A percentile compares a stretch with the other conserved stretches of the same genome.
These are phyloP conservation scores for Myripristis jacobus DNA, from an alignment of 2,797 vertebrate genomes.

Conservation along the genomic window DNA sequence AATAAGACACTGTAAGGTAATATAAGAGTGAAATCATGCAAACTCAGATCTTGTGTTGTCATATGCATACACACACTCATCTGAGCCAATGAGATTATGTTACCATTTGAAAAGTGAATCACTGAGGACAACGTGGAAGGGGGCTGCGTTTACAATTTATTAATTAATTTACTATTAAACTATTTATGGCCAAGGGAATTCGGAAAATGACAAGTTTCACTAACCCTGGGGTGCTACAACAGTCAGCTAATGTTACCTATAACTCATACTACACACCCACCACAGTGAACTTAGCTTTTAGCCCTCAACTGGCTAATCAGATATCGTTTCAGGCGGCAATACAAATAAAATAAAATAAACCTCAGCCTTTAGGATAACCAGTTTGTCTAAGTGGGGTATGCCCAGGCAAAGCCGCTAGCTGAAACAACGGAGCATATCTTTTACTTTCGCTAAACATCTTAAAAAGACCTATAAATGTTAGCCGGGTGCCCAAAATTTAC, in stretches of 20 bases:
- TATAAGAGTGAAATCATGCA: too few species aligned
- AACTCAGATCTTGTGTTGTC: too few species aligned
- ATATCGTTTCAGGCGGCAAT: constrained; percentile 32
- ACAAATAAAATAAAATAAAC: neutral
- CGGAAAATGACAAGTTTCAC: neutral
- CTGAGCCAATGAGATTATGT: too few species aligned
- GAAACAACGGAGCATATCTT: neutral
- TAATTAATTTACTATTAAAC: neutral
- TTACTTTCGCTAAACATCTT: neutral
- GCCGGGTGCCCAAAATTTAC: constrained; percentile 6
- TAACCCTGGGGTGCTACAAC: neutral
- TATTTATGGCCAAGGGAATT: neutral
- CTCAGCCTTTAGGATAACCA: neutral
- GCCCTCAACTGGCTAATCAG: constrained; percentile 39
- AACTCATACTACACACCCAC: constrained; percentile 68
- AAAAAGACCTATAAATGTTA: constrained; percentile 19
- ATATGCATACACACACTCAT: too few species aligned
- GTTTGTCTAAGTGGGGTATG: neutral
- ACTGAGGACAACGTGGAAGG: neutral
- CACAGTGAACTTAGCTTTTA: constrained; percentile 52
- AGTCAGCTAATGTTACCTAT: constrained; percentile 7
- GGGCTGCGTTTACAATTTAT: neutral
- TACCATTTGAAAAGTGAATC: neutral
- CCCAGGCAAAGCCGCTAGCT: constrained; percentile 1
- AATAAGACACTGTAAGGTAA: too few species aligned